Conservation (phyloP, 37 sponge, comb jelly and placozoan genomes). For the Hexactinellida sp. region DNA sequence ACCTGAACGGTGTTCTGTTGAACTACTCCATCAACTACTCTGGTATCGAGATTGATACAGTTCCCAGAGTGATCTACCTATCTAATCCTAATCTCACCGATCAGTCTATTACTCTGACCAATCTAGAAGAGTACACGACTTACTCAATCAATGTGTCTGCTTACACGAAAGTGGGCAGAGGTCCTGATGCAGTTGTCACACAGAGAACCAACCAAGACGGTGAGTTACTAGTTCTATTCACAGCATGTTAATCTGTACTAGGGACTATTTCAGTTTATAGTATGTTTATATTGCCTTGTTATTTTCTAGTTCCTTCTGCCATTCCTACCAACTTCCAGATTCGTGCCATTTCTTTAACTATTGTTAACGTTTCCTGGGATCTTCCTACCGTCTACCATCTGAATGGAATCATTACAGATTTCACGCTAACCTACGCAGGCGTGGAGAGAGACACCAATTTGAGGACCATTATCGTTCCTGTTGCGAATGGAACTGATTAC, state of each 20-base stretch:
- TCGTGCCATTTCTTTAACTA: not conserved
- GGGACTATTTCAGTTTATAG: no score
- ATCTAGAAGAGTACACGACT: constrained; percentile 5
- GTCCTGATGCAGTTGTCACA: constrained; percentile 1
- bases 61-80: constrained; percentile 4
- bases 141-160: not conserved
- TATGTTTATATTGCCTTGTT: not conserved
- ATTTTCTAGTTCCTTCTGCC: not conserved
- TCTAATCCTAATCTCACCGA: not conserved
- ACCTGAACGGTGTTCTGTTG: not conserved
- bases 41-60: constrained; percentile 15
- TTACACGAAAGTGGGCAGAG: constrained; percentile 10
- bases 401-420: not conserved
- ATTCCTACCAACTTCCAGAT: not conserved
- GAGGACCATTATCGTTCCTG: not conserved
- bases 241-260: not conserved
- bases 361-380: not conserved
- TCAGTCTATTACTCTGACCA: not conserved
- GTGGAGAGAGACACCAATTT: not conserved
- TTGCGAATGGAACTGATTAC: not conserved
- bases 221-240: not conserved
- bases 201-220: not conserved
- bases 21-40: constrained; percentile 16
- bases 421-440: not conserved
- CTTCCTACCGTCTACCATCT: not conserved